These are phyloP conservation scores for Netelia melanura DNA, from an alignment of 2,888 invertebrate species.

Conservation along the genomic window DNA sequence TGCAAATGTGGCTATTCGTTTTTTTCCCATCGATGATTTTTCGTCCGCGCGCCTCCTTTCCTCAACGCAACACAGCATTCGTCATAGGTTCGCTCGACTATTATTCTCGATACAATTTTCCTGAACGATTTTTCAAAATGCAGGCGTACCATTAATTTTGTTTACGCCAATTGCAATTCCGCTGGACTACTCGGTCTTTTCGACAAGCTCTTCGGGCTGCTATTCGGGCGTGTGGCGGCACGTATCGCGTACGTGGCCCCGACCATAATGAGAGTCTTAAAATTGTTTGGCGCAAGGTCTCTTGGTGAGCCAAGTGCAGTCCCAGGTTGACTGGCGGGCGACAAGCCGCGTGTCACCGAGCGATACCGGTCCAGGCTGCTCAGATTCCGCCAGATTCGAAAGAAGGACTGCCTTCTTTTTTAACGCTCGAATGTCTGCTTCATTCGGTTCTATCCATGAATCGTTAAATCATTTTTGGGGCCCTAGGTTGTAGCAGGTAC, in stretches of 20 bases:
- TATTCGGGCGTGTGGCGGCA: conserved; percentile 67
- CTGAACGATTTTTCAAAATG: background rate
- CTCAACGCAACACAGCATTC: background rate
- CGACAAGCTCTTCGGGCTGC: conserved; percentile 8
- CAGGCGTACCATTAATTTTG: background rate
- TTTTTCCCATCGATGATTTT: conserved; percentile 20
- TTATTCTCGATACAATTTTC: conserved; percentile 2
- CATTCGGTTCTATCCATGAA: conserved; percentile 31
- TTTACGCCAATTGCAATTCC: conserved; percentile 21
- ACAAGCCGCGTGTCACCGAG: conserved; percentile 73
- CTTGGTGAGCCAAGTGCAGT: conserved; percentile 4
- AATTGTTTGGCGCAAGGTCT: conserved; percentile 61
- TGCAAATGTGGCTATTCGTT: conserved; percentile 25
- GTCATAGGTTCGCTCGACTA: background rate
- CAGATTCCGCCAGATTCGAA: conserved; percentile 56
- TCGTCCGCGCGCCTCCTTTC: background rate
- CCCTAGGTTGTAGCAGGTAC: conserved; percentile 65
- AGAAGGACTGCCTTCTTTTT: conserved; percentile 18
- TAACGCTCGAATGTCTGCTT: conserved; percentile 41
- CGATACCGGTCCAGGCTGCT: conserved; percentile 42
- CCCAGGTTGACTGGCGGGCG: background rate
- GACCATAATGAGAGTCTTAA: conserved; percentile 77
- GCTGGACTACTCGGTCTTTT: background rate
- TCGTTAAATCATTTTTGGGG: conserved; percentile 48
- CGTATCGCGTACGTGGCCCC: conserved; percentile 76